Percentiles rank a stretch among this genome's conserved stretches.
phyloP scores from a whole-genome alignment of 1,140 invertebrate species.

The Magallana ariakensis region DNA sequence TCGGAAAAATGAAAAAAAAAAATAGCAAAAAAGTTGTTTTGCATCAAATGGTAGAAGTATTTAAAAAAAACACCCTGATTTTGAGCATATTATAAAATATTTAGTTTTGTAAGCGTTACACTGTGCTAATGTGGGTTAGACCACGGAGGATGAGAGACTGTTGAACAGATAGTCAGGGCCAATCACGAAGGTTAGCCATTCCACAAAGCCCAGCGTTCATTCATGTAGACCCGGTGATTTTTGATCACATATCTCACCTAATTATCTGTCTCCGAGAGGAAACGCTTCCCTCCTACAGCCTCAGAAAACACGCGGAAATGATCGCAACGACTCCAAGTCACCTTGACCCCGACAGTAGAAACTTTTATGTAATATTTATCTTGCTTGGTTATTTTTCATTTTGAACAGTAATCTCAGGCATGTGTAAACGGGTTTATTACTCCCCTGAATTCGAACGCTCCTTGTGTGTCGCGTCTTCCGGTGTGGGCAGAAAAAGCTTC shows the following conservation, averaged over 20 bases:
- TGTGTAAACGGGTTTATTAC: background rate
- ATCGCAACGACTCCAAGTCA: background rate
- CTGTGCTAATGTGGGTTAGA: slow-evolving; percentile 6
- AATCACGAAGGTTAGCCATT: background rate
- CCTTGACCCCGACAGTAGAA: background rate
- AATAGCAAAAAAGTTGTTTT: too few relatives aligned
- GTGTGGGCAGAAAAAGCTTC: slow-evolving; percentile 8
- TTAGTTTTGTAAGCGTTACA: too few relatives aligned
- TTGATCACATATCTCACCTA: background rate
- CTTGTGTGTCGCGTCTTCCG: background rate
- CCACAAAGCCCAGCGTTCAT: slow-evolving; percentile 11
- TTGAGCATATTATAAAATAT: too few relatives aligned
- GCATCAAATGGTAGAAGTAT: too few relatives aligned
- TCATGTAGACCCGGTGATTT: background rate
- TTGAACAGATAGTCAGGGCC: background rate
- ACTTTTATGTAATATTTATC: background rate
- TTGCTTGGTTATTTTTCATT: too few relatives aligned
- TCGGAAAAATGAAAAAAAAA: background rate
- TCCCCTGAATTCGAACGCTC: background rate
- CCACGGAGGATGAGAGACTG: background rate
- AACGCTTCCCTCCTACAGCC: background rate
- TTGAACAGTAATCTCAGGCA: background rate
- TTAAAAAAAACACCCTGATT: too few relatives aligned
- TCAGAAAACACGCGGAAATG: slow-evolving; percentile 9
- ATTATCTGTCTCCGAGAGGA: background rate